Base-by-base conservation (phyloP, 1,140 invertebrate genomes). In the Cydia strobilella region DNA sequence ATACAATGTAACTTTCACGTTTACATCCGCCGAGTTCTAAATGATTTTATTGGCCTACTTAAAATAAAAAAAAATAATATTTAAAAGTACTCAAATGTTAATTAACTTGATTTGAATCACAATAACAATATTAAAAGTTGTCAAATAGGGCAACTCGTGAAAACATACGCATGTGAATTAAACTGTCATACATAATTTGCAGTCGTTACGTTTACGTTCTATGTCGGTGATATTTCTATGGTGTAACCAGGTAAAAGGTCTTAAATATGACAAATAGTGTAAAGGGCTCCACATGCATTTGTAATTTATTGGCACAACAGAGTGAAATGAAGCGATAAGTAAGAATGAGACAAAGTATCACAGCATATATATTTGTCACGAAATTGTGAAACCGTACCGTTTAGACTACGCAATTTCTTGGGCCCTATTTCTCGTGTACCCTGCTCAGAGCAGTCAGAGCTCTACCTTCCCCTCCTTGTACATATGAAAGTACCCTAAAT, bases 1-100 rank as follows among this genome's bases (percentile, higher is more conserved):
- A 76, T 73, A 66, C 59, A 73, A 81, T 71, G 76, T 81, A 77
- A 81, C 69, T 66, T 75, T 75, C n/a, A 39, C 15, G 27, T 27
- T 73, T 77, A 72, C 18, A 6, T 51, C 45, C 15, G 45, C 13
- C 4, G n/a, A 51, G 48, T 51, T 51, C n/a, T n/a, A 1, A 15
- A 51, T 6, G 10, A 51, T n/a, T 51, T 48, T 48, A 15, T 15
- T n/a, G 9, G 15, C 4, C 13, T 15, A 15, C 15, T 13, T 45
- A 45, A 45, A 51, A n/a, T n/a, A n/a, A 6, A 18, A 1, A 51
- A n/a, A 18, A 1, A 51, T 51, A 1, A 6, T 18, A n/a, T 18
- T 18, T 51, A n/a, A n/a, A 7, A 9, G 0, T n/a, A 18, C 48
- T 51, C 3, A 51, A 51, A n/a, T 51, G 48, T 51, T 18, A n/a